phyloP scores from a whole-genome alignment of 2,888 invertebrate species.

The Sepiola atlantica region DNA sequence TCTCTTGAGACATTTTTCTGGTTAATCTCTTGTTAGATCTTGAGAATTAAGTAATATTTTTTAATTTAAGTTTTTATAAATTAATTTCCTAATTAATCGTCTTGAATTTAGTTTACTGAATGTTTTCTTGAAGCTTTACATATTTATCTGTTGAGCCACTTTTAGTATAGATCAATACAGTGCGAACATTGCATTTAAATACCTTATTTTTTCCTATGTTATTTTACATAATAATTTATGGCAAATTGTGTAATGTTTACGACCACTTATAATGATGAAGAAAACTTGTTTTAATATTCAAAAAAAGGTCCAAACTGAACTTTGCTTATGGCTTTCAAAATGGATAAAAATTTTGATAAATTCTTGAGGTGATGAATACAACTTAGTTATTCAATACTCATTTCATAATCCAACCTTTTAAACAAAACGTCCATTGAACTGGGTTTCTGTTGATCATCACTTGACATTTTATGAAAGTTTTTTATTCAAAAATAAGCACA shows the following conservation, averaged over 20 bases:
- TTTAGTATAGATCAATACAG: constrained; percentile 32
- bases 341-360: background rate
- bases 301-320: background rate
- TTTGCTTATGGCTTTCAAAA: background rate
- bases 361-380: background rate
- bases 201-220: background rate
- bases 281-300: background rate
- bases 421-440: constrained; percentile 32
- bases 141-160: constrained; percentile 1
- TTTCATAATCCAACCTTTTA: constrained; percentile 32
- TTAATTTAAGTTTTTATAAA: background rate
- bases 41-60: background rate
- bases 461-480: background rate
- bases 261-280: background rate
- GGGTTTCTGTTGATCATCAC: background rate
- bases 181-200: background rate
- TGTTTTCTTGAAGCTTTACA: background rate
- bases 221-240: background rate
- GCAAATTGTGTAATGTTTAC: background rate
- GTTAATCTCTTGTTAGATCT: background rate
- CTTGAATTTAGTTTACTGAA: background rate
- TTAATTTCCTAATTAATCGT: background rate
- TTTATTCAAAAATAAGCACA: constrained; percentile 1
- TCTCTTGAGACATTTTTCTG: background rate
- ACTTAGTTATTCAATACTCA: constrained; percentile 19